A percentile compares a stretch with the other conserved stretches of the same genome.
Evolutionary conservation across 2,888 invertebrate species (phyloP).

Genomic region (Ramazzottius varieornatus): DNA sequence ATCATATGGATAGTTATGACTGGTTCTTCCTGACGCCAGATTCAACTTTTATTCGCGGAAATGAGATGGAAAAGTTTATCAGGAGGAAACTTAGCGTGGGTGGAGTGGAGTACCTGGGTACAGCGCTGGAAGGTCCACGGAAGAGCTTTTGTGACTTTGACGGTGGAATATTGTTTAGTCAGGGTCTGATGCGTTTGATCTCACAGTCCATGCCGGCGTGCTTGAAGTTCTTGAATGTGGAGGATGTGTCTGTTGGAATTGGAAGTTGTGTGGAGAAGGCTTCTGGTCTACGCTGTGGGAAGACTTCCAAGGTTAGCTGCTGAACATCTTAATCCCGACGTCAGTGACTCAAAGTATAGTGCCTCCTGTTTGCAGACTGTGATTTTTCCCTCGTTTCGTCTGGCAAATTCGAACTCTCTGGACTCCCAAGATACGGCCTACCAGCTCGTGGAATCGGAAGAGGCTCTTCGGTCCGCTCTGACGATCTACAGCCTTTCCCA

Average conservation of each 20-base stretch:
- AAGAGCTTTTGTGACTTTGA: constrained; percentile 3
- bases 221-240: neutral
- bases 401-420: neutral
- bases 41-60: constrained; percentile 52
- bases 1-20: constrained; percentile 64
- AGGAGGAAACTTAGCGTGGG: neutral
- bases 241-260: neutral
- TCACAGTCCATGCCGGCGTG: neutral
- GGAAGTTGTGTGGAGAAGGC: neutral
- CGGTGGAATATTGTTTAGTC: constrained; percentile 6
- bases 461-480: constrained; percentile 19
- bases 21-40: constrained; percentile 71
- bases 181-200: neutral
- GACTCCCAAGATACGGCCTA: neutral
- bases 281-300: neutral
- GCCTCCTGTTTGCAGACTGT: neutral
- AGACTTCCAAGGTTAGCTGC: neutral
- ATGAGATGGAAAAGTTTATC: constrained; percentile 41
- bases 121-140: neutral
- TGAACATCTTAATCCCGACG: neutral
- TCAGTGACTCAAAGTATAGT: neutral
- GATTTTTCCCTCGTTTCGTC: neutral
- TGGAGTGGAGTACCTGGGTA: neutral
- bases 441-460: constrained; percentile 10
- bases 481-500: constrained; percentile 22